Base-by-base conservation (phyloP, 2,888 invertebrate species). In the Aphodius granarius region DNA sequence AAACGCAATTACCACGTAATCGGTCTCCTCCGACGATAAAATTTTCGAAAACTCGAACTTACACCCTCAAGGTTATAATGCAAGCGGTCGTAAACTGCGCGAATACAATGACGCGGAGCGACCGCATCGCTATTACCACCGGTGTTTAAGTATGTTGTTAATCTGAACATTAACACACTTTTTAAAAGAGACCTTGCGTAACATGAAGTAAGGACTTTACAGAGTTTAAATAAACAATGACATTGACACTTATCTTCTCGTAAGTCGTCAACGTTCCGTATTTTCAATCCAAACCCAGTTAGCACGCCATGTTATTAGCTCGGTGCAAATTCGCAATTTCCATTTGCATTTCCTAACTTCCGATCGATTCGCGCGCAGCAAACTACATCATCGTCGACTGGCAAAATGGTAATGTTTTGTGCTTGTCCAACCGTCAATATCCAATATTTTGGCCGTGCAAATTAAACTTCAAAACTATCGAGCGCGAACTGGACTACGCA, bases 1-100 rank as follows among this genome's bases (percentile, higher is more conserved):
- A 72, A 75, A 75, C 75, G 66, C 75, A 75, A 75, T 75, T 75
- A 75, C 75, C 75, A 72, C 75, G 75, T 75, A 75, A 75, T 75
- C 75, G 75, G n/a, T n/a, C n/a, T 17, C 72, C 63, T 72, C 71
- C 63, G 66, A 21, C 72, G 68, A 75, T 75, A 75, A 75, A 75
- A 73, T 74, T 74, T 71, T 74, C 43, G 1, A 1, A 43, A 43
- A 43, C 43, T 43, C 43, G 43, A 43, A 43, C 43, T 43, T 43
- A 13, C 43, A 13, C 43, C 43, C 43, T 43, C 43, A 43, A 43
- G 43, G 43, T 43, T 43, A 43, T 43, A 13, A 43, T 43, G 43
- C 43, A 43, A 43, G n/a, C 43, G 13, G 43, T 43, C 43, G 43
- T 43, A 43, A 43, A 43, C 9, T 9, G 43, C 1, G 3, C 43